Conservation (phyloP, 2,888 invertebrate species). For the Scotopteryx bipunctaria region DNA sequence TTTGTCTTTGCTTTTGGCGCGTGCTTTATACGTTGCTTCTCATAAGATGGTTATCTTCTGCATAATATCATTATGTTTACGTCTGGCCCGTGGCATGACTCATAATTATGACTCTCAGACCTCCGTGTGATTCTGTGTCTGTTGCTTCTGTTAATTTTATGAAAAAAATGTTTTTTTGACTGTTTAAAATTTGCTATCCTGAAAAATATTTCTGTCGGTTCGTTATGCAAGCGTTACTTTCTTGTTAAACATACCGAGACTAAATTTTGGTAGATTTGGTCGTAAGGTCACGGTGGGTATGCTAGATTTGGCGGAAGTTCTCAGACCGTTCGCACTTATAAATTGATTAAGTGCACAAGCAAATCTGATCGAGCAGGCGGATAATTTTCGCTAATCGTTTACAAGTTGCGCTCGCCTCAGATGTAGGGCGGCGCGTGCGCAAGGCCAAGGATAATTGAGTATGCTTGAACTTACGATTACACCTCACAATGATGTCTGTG, state of each 20-base stretch:
- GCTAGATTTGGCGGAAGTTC: no score
- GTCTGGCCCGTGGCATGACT: slow-evolving; percentile 8
- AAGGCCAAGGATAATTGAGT: slow-evolving; percentile 42
- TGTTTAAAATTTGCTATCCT: no score
- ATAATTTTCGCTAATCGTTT: slow-evolving; percentile 5
- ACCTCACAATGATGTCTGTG: background rate
- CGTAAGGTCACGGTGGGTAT: no score
- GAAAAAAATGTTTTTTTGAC: no score
- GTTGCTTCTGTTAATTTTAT: background rate
- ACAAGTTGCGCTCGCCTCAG: slow-evolving; percentile 21
- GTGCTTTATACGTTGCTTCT: background rate
- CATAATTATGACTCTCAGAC: slow-evolving; percentile 1
- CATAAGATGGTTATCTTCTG: slow-evolving; percentile 2
- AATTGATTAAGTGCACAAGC: no score
- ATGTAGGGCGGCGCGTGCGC: slow-evolving; percentile 41
- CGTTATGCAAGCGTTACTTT: no score
- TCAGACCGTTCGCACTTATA: no score
- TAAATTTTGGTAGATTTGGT: no score
- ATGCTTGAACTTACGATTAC: slow-evolving; percentile 20
- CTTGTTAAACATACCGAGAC: no score
- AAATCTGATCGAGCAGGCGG: background rate
- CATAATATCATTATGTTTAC: slow-evolving; percentile 8
- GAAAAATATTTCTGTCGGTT: no score
- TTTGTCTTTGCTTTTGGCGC: background rate
- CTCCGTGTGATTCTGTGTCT: no score